phyloP scores from a whole-genome alignment of 2,113 vertebrate genomes.

The Psettodes erumei region DNA sequence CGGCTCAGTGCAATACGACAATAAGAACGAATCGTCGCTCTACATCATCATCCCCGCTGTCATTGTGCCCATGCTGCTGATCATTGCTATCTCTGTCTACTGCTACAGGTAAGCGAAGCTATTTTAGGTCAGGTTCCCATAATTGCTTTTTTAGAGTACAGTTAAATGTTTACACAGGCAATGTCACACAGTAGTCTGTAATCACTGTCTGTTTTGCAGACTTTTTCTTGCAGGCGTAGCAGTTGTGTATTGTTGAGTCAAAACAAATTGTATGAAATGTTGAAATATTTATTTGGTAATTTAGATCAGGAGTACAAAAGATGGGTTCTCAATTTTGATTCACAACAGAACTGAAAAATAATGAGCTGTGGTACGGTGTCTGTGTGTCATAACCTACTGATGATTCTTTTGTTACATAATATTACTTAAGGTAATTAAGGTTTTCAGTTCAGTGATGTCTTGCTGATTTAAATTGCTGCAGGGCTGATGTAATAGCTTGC shows the following conservation, averaged over 20 bases:
- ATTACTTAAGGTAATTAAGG: background rate
- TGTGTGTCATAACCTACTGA: background rate
- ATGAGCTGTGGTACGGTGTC: conserved; percentile 1
- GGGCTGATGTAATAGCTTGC: background rate
- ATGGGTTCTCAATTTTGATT: no score
- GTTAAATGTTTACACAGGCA: no score
- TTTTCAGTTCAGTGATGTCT: background rate
- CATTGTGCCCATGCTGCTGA: conserved; percentile 91
- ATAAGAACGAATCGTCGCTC: conserved; percentile 87
- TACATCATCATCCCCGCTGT: conserved; percentile 93
- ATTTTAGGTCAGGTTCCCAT: background rate
- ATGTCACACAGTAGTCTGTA: background rate
- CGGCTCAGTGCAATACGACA: conserved; percentile 90
- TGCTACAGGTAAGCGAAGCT: conserved; percentile 90
- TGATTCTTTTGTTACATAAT: conserved; percentile 10
- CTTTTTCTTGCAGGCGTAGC: background rate
- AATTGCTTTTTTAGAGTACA: background rate
- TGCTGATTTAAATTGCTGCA: background rate
- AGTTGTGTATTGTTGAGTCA: background rate
- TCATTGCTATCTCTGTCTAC: conserved; percentile 90
- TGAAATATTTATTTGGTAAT: no score
- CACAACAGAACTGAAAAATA: background rate
- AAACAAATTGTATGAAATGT: background rate
- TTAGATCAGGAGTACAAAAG: no score
- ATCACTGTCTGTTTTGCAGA: background rate